Conservation (phyloP, 2,888 invertebrate species). For the Lutraria lutraria region DNA sequence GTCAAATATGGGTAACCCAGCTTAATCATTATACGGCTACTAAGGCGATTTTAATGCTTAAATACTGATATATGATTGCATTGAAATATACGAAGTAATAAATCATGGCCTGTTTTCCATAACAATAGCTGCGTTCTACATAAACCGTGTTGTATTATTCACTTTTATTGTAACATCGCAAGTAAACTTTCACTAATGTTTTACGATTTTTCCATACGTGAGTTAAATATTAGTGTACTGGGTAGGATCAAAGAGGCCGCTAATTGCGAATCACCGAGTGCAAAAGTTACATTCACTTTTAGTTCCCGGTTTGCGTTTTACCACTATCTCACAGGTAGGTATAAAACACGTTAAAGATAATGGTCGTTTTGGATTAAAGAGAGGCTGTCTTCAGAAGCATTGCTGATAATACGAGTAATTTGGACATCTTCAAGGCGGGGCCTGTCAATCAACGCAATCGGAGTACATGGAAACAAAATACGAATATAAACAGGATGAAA, state of each 20-base stretch:
- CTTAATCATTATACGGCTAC: too few relatives aligned
- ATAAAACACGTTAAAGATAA: slow-evolving; percentile 5
- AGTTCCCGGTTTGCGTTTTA: slow-evolving; percentile 25
- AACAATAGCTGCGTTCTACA: neutral
- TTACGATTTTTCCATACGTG: neutral
- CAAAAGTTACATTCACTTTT: slow-evolving; percentile 22
- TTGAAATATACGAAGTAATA: too few relatives aligned
- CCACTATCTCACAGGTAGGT: slow-evolving; percentile 29
- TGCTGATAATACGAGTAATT: slow-evolving; percentile 51
- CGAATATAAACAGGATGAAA: slow-evolving; percentile 57
- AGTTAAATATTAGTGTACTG: neutral
- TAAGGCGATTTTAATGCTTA: too few relatives aligned
- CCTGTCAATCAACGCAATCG: slow-evolving; percentile 59
- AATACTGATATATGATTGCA: too few relatives aligned
- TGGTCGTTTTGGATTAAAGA: slow-evolving; percentile 30
- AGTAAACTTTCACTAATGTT: neutral
- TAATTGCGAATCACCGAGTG: slow-evolving; percentile 37
- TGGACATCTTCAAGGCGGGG: slow-evolving; percentile 47
- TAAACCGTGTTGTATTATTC: neutral
- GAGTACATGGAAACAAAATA: slow-evolving; percentile 50
- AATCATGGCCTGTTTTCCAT: neutral
- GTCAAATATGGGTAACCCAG: too few relatives aligned
- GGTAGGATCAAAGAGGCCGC: slow-evolving; percentile 35
- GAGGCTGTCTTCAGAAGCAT: neutral
- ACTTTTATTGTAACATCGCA: neutral